A percentile compares a stretch with the other conserved stretches of the same genome.
Evolutionary conservation across 2,797 vertebrate species (phyloP).

Genomic region (Arnoldichthys spilopterus): DNA sequence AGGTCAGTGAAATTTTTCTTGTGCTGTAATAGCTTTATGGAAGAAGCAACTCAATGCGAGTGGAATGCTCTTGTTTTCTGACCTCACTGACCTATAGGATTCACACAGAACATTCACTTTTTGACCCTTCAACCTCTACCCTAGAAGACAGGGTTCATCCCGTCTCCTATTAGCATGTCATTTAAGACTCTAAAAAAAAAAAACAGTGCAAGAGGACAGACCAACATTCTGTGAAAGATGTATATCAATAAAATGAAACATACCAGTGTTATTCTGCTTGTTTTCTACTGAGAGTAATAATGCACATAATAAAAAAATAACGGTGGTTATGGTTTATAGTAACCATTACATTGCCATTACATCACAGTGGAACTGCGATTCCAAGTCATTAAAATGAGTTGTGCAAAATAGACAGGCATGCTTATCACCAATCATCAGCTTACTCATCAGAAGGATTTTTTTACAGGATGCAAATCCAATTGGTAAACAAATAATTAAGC

Average conservation of each 20-base stretch:
- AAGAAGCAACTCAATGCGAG: not conserved
- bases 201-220: not conserved
- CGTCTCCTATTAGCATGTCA: conserved; percentile 24
- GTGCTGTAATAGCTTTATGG: not conserved
- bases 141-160: conserved; percentile 14
- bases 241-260: not conserved
- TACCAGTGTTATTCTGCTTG: not conserved
- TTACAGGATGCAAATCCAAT: conserved; percentile 61
- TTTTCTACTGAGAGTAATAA: not conserved
- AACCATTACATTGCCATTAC: conserved; percentile 19
- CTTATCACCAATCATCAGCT: conserved; percentile 28
- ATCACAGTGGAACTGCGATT: conserved; percentile 9
- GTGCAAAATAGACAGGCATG: conserved; percentile 10
- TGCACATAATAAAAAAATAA: not conserved
- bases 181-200: not conserved
- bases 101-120: conserved; percentile 46
- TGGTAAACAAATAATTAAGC: conserved; percentile 71
- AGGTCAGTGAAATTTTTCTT: conserved; percentile 14
- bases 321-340: too few species aligned
- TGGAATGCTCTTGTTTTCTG: conserved; percentile 19
- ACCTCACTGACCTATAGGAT: conserved; percentile 26
- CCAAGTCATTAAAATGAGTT: not conserved
- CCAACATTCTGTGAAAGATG: not conserved
- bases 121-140: conserved; percentile 34
- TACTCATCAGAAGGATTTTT: conserved; percentile 38